Conservation (phyloP, 2,113 vertebrate species). For the Rhinolophus ferrumequinum region DNA sequence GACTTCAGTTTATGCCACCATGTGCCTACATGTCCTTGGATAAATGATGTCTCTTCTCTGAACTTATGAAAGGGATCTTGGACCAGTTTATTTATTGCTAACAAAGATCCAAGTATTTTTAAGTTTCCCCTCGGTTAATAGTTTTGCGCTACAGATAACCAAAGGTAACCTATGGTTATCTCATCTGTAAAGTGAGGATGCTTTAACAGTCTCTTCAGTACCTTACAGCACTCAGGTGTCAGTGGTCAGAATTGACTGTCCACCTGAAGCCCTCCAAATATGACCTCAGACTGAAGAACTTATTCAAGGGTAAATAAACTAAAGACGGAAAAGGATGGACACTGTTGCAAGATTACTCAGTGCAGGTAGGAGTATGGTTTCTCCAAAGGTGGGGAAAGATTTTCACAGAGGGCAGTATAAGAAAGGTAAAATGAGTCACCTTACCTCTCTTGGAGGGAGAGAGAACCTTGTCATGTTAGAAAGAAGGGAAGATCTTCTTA, state of each 20-base stretch:
- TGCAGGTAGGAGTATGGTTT: neutral
- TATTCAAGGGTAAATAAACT: neutral
- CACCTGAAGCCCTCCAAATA: neutral
- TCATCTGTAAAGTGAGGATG: neutral
- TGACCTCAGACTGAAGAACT: neutral
- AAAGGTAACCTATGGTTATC: neutral
- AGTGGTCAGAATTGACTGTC: neutral
- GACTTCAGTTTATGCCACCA: neutral
- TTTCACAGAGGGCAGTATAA: neutral
- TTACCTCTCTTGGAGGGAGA: neutral
- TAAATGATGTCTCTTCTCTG: neutral
- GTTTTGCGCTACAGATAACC: no score
- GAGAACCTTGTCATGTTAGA: neutral
- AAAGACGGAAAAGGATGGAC: neutral
- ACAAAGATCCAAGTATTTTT: no score
- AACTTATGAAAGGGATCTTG: no score
- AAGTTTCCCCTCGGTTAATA: no score
- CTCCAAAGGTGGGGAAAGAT: neutral
- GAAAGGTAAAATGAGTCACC: neutral
- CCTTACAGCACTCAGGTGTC: neutral
- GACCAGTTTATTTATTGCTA: no score
- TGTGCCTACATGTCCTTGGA: neutral
- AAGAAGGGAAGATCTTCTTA: neutral
- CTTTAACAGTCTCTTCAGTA: neutral
- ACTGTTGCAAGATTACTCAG: neutral